Conservation (phyloP, 2,797 vertebrate genomes). For the Typhlichthys subterraneus region DNA sequence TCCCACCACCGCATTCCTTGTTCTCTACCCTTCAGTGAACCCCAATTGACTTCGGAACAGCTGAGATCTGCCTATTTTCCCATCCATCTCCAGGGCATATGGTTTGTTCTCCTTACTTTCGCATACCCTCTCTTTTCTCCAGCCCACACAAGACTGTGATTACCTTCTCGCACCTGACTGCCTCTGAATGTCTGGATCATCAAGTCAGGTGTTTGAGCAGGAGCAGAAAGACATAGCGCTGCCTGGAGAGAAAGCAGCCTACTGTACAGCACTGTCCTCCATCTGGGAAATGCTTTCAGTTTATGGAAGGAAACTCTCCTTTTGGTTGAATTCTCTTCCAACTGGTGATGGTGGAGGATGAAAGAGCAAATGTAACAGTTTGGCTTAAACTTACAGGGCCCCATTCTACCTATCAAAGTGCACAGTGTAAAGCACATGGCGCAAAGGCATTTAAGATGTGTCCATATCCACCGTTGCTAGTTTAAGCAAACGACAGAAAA, state of each 20-base stretch:
- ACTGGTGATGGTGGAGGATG: constrained; percentile 23
- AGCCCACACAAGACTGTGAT: constrained; percentile 48
- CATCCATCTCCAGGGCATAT: constrained; percentile 26
- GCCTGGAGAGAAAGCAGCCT: constrained; percentile 9
- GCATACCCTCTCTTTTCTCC: constrained; percentile 6
- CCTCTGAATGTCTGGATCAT: constrained; percentile 35
- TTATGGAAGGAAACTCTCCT: constrained; percentile 46
- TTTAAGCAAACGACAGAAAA: no score
- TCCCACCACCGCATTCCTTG: not conserved
- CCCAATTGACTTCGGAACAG: constrained; percentile 53
- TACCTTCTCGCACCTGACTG: constrained; percentile 53
- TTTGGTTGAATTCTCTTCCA: constrained; percentile 38
- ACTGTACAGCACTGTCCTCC: constrained; percentile 25
- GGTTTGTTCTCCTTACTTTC: constrained; percentile 31
- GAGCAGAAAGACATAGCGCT: constrained; percentile 18
- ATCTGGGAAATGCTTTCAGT: constrained; percentile 43
- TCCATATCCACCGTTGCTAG: no score
- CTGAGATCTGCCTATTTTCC: constrained; percentile 41
- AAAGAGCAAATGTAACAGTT: constrained; percentile 21
- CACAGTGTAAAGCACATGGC: no score
- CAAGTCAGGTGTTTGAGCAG: constrained; percentile 45
- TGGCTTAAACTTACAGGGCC: constrained; percentile 18
- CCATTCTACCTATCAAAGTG: no score
- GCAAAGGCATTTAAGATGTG: no score
- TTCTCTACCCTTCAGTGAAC: constrained; percentile 40